Evolutionary conservation across 2,888 invertebrate species (phyloP), one percentile per base, ranked within the genome.

Genomic region (Ormyrus nitidulus): DNA sequence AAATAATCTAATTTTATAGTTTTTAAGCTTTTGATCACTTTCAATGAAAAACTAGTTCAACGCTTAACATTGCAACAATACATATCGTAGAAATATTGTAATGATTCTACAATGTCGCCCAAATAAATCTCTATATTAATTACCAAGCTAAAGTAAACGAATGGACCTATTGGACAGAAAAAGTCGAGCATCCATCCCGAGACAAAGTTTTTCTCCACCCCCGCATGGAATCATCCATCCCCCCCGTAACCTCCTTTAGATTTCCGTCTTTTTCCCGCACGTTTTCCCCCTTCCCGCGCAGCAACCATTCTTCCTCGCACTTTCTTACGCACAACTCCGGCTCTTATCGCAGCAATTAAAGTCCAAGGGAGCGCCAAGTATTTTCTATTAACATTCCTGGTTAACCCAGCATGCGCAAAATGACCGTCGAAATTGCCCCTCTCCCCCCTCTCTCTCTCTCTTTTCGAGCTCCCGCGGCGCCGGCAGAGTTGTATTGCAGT

Each of bases 361-460:
- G 87, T 86, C 85, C 84, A 77, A 66, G 84, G 82, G 86, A 19
- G 85, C 84, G 85, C 82, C 84, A 87, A 88, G 88, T 86, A 89
- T 89, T 89, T 89, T 89, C 89, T 88, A 89, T 89, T 89, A 89
- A 89, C 88, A 89, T 89, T 89, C 89, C 87, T 87, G 87, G 88
- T 86, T 87, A 88, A 88, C 86, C 87, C 86, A 84, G 85, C 86
- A 34, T 84, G 84, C 85, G 84, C 85, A 85, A 87, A 89, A 89
- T 89, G 87, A 89, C 87, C 89, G 86, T 84, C 85, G 85, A 85
- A 85, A 85, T 86, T 84, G 85, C 83, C 85, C 85, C 85, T 84
- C 84, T 85, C 68, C 49, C 19, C 44, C 49, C 19, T n/a, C 65
- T 19, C 19, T 19, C 19, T 19, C 19, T 53, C 53, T 44, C 3